Evolutionary conservation across 2,888 invertebrate species (phyloP), one percentile per base, ranked within the genome.

Genomic region (Tenthredo distinguenda): DNA sequence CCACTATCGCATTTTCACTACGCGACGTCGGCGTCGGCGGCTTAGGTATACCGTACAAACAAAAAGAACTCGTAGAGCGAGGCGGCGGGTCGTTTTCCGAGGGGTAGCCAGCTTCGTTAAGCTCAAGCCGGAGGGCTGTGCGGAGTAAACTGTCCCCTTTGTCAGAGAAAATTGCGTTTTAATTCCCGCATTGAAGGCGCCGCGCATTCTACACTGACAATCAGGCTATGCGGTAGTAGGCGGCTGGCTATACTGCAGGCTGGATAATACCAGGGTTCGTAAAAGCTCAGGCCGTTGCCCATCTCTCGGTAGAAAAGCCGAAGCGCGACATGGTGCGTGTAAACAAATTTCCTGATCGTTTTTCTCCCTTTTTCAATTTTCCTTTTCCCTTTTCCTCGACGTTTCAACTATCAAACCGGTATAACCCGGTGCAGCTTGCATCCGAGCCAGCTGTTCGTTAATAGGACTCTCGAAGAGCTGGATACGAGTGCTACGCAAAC

Each of bases 121-220:
- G 90, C 91, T 89, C 90, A 89, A 90, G 91, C 90, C 89, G 86
- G 89, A 87, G 90, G 87, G 87, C 74, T 77, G 85, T 31, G 50
- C 58, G 85, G 37, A 62, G 79, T 92, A 93, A 93, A 92, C 93
- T 92, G 91, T 91, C 91, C 91, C 91, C 91, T 93, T 93, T 93
- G 93, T 93, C 89, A 89, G 89, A 91, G 90, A 92, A 83, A 93
- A 93, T 93, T 93, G 93, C 93, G 93, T 93, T 93, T 93, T 93
- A 93, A 93, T 93, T 93, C 92, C 89, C 90, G 90, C 81, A 81
- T 81, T 81, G 81, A 81, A 58, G 40, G 81, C 81, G 62, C 62
- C 62, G 81, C 40, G 62, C 81, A 62, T 81, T 81, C 81, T 62
- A 50, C 58, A 81, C 34, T 18, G 77, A 77, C 77, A 77, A 55